Conservation (phyloP, 1,140 invertebrate genomes). For the Chymomyza costata region DNA sequence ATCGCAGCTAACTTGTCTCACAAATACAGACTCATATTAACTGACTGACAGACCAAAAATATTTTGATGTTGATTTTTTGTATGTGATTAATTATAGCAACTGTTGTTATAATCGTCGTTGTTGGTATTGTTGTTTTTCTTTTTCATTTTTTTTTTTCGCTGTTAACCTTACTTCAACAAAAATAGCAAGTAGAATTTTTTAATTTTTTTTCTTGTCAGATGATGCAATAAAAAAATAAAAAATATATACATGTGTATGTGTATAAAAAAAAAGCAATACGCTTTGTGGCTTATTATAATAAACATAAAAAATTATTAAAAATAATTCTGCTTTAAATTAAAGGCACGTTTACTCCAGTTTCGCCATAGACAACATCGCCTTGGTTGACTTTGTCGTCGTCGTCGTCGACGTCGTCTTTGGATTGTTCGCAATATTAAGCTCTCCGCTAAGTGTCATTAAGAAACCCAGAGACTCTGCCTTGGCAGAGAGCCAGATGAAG, state of each 20-base stretch:
- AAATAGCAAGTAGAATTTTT: slow-evolving; percentile 70
- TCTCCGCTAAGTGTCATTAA: slow-evolving; percentile 40
- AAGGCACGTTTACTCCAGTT: slow-evolving; percentile 70
- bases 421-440: slow-evolving; percentile 14
- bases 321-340: slow-evolving; percentile 37
- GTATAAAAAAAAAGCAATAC: too few species aligned
- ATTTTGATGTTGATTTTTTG: slow-evolving; percentile 51
- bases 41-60: slow-evolving; percentile 29
- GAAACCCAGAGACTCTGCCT: background rate
- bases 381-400: slow-evolving; percentile 5
- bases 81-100: slow-evolving; percentile 61
- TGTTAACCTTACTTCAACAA: slow-evolving; percentile 59
- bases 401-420: slow-evolving; percentile 2
- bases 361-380: too few species aligned
- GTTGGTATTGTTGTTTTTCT: slow-evolving; percentile 9
- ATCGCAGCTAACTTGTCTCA: slow-evolving; percentile 26
- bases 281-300: slow-evolving; percentile 32
- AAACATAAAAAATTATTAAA: slow-evolving; percentile 38
- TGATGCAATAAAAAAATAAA: slow-evolving; percentile 53
- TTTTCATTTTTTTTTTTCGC: slow-evolving; percentile 41
- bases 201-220: slow-evolving; percentile 44
- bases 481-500: background rate
- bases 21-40: too few species aligned
- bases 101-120: slow-evolving; percentile 20
- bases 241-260: too few species aligned